Conservation (phyloP, 1,140 invertebrate genomes). For the Macrobrachium nipponense region DNA sequence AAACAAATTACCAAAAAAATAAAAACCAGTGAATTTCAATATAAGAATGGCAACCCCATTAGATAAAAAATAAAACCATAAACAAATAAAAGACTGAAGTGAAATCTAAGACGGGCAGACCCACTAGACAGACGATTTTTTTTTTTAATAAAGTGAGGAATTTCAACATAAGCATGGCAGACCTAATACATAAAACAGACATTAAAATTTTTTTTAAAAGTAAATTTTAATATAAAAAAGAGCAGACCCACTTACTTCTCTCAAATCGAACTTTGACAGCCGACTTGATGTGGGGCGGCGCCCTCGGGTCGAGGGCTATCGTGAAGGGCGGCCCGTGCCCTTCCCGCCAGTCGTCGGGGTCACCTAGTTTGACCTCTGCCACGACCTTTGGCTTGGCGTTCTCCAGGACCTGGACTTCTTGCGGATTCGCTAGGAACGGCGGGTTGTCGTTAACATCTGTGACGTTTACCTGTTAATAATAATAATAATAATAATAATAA, state of each 20-base stretch:
- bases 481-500: neutral
- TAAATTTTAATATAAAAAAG: neutral
- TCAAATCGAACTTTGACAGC: neutral
- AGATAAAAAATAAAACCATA: too few species aligned
- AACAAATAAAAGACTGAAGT: too few species aligned
- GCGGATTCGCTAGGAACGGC: neutral
- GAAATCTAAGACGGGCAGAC: too few species aligned
- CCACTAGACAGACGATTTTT: too few species aligned
- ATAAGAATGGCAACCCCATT: too few species aligned
- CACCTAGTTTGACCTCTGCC: neutral
- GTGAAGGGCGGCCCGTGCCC: conserved; percentile 8
- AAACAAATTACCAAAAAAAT: too few species aligned
- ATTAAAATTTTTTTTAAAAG: neutral
- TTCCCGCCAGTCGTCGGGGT: conserved; percentile 14
- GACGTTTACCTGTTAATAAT: neutral
- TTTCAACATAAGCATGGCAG: too few species aligned
- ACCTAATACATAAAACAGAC: too few species aligned
- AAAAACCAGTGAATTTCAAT: too few species aligned
- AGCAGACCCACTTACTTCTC: neutral
- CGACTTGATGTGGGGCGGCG: neutral
- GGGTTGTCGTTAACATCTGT: conserved; percentile 2
- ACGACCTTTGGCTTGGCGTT: conserved; percentile 12
- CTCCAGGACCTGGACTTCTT: neutral
- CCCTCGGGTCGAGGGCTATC: neutral
- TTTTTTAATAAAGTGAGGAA: too few species aligned